These are phyloP conservation scores for Pachycephala philippinensis DNA, from an alignment of 2,113 vertebrate genomes.

Conservation along the genomic window DNA sequence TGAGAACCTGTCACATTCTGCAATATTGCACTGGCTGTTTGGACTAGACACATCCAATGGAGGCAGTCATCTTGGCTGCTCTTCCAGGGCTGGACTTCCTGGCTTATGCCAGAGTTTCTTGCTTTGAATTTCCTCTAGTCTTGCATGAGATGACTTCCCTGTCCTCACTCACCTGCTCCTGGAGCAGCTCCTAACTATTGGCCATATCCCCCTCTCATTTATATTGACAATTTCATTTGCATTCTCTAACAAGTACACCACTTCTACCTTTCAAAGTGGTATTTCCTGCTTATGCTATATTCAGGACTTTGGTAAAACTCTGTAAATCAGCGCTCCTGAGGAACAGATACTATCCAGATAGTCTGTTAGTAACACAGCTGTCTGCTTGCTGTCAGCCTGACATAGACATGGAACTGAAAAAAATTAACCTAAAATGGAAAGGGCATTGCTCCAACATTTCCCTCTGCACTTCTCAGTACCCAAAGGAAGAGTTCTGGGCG, in stretches of 20 bases:
- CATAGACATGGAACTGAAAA: background rate
- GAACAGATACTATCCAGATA: background rate
- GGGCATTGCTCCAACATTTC: background rate
- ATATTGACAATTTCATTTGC: background rate
- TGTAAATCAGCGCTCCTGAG: background rate
- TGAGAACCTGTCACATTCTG: background rate
- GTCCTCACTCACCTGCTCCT: background rate
- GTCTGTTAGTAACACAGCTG: background rate
- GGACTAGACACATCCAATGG: accelerated
- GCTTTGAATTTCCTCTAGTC: background rate
- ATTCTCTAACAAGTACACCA: background rate
- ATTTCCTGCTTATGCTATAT: background rate
- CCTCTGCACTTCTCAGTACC: background rate
- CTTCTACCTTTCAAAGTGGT: background rate
- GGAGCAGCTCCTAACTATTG: background rate
- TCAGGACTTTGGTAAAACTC: background rate
- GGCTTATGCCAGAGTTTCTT: background rate
- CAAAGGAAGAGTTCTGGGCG: background rate
- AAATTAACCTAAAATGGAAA: background rate
- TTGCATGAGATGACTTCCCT: background rate
- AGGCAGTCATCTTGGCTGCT: background rate
- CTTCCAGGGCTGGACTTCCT: background rate
- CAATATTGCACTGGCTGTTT: accelerated
- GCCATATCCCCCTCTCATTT: background rate
- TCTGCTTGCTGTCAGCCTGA: slow-evolving; percentile 5